A percentile compares a stretch with the other conserved stretches of the same genome.
Evolutionary conservation across 2,113 vertebrate genomes (phyloP).

Genomic region (Cyprinodon tularosa): DNA sequence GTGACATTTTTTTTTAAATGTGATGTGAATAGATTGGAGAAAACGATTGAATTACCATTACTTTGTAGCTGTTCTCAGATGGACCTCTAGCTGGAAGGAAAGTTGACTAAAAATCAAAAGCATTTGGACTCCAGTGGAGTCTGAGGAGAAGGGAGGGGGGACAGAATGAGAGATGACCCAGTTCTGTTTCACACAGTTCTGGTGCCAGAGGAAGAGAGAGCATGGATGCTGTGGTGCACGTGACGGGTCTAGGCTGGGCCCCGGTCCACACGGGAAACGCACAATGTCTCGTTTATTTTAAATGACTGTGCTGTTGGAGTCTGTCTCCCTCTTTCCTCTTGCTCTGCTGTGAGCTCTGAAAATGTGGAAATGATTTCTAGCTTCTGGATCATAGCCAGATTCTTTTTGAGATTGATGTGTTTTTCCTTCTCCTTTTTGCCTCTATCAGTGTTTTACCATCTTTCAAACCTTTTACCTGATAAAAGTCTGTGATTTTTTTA

Average conservation of each 20-base stretch:
- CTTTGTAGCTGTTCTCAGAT: conserved; percentile 12
- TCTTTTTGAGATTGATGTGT: conserved; percentile 79
- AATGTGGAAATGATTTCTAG: conserved; percentile 88
- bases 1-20: neutral
- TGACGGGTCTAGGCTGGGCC: conserved; percentile 73
- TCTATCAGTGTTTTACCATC: conserved; percentile 62
- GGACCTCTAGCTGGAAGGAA: conserved; percentile 17
- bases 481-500: conserved; percentile 50
- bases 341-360: conserved; percentile 77
- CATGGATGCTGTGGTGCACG: conserved; percentile 66
- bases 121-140: conserved; percentile 49
- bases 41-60: conserved; percentile 1
- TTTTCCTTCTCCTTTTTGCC: conserved; percentile 34
- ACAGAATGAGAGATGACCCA: conserved; percentile 72
- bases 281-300: conserved; percentile 81
- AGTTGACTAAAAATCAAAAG: conserved; percentile 46
- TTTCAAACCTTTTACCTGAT: conserved; percentile 63
- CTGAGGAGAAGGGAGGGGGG: conserved; percentile 55
- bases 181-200: conserved; percentile 72
- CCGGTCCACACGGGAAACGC: conserved; percentile 70
- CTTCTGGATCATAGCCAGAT: conserved; percentile 77
- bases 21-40: neutral
- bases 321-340: conserved; percentile 65
- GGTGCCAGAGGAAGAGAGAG: conserved; percentile 68
- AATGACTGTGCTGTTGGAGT: conserved; percentile 71